Percentiles rank a stretch among this genome's conserved stretches.
phyloP scores from a whole-genome alignment of 2,888 invertebrate genomes.

The Rhamphomyia laevipes region DNA sequence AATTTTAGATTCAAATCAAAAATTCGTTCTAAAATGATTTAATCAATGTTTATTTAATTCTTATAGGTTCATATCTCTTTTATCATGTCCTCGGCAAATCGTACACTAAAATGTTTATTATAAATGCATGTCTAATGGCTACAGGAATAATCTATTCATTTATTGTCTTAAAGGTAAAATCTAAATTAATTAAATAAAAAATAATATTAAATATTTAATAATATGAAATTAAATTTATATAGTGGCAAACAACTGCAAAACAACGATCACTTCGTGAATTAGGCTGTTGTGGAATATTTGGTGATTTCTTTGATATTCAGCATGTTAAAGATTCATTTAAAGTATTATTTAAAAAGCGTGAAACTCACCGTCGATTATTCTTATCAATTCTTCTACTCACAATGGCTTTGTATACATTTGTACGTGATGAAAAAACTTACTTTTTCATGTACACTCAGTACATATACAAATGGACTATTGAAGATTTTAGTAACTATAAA shows the following conservation, averaged over 20 bases:
- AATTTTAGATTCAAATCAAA: too few species aligned
- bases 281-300: constrained; percentile 45
- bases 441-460: constrained; percentile 61
- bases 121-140: constrained; percentile 51
- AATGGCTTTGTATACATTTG: constrained; percentile 72
- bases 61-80: constrained; percentile 55
- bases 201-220: background rate
- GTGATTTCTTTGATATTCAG: constrained; percentile 59
- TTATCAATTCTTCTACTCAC: constrained; percentile 57
- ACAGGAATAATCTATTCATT: constrained; percentile 52
- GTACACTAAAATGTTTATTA: constrained; percentile 59
- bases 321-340: constrained; percentile 52
- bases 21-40: too few species aligned
- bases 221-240: constrained; percentile 5
- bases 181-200: background rate
- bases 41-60: constrained; percentile 3
- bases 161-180: constrained; percentile 43
- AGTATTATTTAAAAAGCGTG: constrained; percentile 49
- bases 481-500: constrained; percentile 57
- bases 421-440: constrained; percentile 68
- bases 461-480: constrained; percentile 59
- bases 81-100: constrained; percentile 48
- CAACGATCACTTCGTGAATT: constrained; percentile 50
- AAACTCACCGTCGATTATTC: constrained; percentile 46
- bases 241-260: constrained; percentile 54